phyloP scores from a whole-genome alignment of 1,140 invertebrate species.

The Stratiolaelaps scimitus region DNA sequence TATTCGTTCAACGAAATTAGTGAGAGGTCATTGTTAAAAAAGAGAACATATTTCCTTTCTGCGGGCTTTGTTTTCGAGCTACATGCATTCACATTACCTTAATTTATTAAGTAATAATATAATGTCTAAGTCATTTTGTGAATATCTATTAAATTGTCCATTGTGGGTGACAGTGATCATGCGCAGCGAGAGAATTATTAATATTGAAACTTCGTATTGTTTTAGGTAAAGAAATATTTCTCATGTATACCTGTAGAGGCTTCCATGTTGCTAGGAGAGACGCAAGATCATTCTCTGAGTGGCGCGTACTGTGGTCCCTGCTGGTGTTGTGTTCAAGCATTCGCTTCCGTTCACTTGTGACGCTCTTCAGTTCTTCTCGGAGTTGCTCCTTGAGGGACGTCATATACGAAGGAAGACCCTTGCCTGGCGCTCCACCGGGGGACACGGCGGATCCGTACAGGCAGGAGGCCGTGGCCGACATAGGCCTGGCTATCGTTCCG shows the following conservation, averaged over 20 bases:
- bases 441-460: slow-evolving; percentile 28
- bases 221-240: too few relatives aligned
- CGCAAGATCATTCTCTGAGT: slow-evolving; percentile 33
- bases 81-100: too few relatives aligned
- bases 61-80: too few relatives aligned
- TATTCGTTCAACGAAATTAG: background rate
- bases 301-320: slow-evolving; percentile 37
- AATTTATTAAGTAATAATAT: too few relatives aligned
- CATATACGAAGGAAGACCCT: slow-evolving; percentile 45
- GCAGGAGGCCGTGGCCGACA: slow-evolving; percentile 29
- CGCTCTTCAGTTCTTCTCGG: slow-evolving; percentile 47
- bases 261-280: slow-evolving; percentile 29
- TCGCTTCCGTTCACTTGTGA: slow-evolving; percentile 42
- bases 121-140: too few relatives aligned
- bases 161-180: too few relatives aligned
- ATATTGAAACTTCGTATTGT: slow-evolving; percentile 34
- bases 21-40: too few relatives aligned
- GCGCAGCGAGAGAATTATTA: background rate
- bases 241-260: slow-evolving; percentile 35
- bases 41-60: too few relatives aligned
- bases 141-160: too few relatives aligned
- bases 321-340: slow-evolving; percentile 41
- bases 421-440: slow-evolving; percentile 32
- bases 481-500: slow-evolving; percentile 28
- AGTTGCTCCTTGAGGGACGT: slow-evolving; percentile 47